Conservation (phyloP, 1,140 invertebrate species). For the Ditylenchus dipsaci region DNA sequence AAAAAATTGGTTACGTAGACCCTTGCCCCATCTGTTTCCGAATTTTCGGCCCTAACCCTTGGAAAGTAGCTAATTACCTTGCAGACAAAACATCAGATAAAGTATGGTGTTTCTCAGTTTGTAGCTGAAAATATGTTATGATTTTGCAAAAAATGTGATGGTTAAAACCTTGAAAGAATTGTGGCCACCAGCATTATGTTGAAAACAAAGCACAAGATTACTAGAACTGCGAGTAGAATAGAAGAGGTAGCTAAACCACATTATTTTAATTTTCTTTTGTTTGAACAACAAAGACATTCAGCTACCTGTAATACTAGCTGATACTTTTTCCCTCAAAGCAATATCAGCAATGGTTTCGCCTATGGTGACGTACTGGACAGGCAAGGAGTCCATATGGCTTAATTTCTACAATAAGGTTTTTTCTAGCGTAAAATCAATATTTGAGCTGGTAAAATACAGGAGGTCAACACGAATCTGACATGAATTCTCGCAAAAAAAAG, state of each 20-base stretch:
- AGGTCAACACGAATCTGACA: no score
- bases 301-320: neutral
- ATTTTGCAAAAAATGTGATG: neutral
- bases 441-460: no score
- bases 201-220: neutral
- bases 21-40: no score
- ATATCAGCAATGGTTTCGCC: neutral
- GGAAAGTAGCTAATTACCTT: conserved; percentile 3
- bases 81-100: conserved; percentile 31
- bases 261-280: no score
- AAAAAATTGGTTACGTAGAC: no score
- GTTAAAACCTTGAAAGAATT: neutral
- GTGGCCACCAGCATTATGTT: neutral
- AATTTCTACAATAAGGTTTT: neutral
- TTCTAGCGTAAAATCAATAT: no score
- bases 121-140: conserved; percentile 26
- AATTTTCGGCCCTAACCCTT: no score
- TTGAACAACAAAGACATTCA: neutral
- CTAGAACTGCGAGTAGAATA: neutral
- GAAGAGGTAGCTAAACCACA: neutral
- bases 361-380: neutral
- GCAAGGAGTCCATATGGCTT: neutral
- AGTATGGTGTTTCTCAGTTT: conserved; percentile 35
- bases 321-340: neutral
- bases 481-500: no score